These are phyloP conservation scores for Poecile atricapillus DNA, from an alignment of 2,113 vertebrate species.

Conservation along the genomic window DNA sequence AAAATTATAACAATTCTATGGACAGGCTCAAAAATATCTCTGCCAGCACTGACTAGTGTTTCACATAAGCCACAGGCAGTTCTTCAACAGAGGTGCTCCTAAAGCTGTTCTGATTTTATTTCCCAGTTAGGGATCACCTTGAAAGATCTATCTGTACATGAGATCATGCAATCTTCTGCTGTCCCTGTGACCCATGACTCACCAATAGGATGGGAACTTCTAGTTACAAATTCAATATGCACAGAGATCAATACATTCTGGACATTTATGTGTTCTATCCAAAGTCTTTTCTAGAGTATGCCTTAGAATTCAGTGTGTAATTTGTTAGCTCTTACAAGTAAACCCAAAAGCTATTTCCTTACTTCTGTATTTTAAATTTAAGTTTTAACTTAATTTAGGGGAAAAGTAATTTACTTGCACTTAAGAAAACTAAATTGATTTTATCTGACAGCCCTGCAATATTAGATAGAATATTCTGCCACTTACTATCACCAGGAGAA, in stretches of 20 bases:
- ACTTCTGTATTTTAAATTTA: not conserved
- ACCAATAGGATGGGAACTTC: not conserved
- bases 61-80: not conserved
- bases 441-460: not conserved
- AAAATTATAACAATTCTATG: not conserved
- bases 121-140: slow-evolving; percentile 26
- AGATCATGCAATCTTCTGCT: not conserved
- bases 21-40: slow-evolving; percentile 35
- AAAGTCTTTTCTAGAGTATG: not conserved
- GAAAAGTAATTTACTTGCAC: not conserved
- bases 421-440: not conserved
- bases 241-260: not conserved
- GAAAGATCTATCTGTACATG: slow-evolving; percentile 10
- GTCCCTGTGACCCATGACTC: slow-evolving; percentile 46
- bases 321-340: not conserved
- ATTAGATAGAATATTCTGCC: not conserved
- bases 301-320: not conserved
- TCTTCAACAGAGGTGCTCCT: not conserved
- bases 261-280: not conserved
- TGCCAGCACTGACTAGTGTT: not conserved
- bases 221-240: not conserved
- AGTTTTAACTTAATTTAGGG: not conserved
- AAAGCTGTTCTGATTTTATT: slow-evolving; percentile 46
- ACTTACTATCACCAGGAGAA: not conserved
- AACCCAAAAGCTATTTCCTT: slow-evolving; percentile 3